phyloP scores from a whole-genome alignment of 2,113 vertebrate genomes.

The Platichthys stellatus region DNA sequence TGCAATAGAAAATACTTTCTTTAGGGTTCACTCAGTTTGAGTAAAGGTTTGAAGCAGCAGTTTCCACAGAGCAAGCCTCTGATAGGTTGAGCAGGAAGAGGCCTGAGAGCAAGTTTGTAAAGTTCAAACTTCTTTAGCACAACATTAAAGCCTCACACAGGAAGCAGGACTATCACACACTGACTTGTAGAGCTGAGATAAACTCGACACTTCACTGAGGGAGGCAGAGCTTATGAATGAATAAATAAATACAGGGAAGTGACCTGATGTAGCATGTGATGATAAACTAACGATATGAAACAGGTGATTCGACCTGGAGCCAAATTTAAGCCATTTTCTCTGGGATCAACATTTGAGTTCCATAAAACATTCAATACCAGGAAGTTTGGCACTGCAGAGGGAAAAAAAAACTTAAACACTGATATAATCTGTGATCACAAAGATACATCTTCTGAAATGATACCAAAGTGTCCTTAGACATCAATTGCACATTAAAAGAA shows the following conservation, averaged over 20 bases:
- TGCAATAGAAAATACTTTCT: neutral
- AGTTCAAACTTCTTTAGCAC: neutral
- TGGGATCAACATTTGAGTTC: no score
- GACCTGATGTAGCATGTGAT: neutral
- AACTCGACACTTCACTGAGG: neutral
- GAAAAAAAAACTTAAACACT: neutral
- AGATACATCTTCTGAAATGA: neutral
- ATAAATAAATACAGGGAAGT: neutral
- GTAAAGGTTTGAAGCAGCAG: no score
- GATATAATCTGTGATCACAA: neutral
- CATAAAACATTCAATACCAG: no score
- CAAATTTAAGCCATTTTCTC: no score
- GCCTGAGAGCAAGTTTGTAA: neutral
- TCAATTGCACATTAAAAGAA: neutral
- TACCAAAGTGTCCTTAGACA: no score
- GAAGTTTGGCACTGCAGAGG: neutral
- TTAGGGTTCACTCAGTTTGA: no score
- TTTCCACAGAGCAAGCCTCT: no score
- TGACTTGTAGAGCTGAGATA: neutral
- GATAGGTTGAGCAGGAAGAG: neutral
- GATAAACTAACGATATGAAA: no score
- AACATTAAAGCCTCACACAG: neutral
- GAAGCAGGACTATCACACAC: neutral
- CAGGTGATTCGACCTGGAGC: no score
- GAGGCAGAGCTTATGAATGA: neutral